Base-by-base conservation (phyloP, 2,797 vertebrate genomes). In the Valencia hispanica region DNA sequence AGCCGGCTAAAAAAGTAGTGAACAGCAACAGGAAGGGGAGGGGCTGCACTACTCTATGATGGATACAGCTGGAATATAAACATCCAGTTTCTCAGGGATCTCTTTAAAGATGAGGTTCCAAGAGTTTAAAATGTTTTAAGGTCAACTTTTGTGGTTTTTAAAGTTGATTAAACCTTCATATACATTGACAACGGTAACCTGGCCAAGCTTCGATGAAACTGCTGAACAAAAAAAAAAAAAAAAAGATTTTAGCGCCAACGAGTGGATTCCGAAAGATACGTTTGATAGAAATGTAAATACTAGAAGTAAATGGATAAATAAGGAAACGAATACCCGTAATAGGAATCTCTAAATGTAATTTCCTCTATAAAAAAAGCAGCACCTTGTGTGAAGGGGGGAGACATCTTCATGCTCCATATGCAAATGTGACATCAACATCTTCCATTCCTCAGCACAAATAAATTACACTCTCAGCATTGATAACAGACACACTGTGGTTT, bases 401-500 rank as follows among this genome's bases (percentile, higher is more conserved):
- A 25, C 25, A 8, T 63, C 41, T 12, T 59, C 12, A 53, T 41
- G 78, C 79, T 74, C 66, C 11, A 66, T 83, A 85, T 85, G 85
- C 57, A 84, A 88, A 88, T 87, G 69, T 75, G 50, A 82, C 68
- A 68, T 53, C 82, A 80, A 78, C 72, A 83, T 79, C 76, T 83
- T 73, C 59, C 75, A 47, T 70, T 83, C 79, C 84, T 79, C 61
- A 63, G 65, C 86, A 78, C 84, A 93, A 93, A 94, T 90, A 90
- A 94, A 93, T 93, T 70, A 91, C 83, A 89, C 80, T 84, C 84
- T 34, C 57, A 72, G 89, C 79, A 43, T 70, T 85, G 88, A 93
- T 94, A 93, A 93, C 88, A 89, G 76, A 86, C 87, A 84, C 84
- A 87, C 70, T 74, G 78, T 77, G 82, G 79, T 85, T 86, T 85